These are phyloP conservation scores for Halictus rubicundus DNA, from an alignment of 1,140 invertebrate species.

Conservation along the genomic window DNA sequence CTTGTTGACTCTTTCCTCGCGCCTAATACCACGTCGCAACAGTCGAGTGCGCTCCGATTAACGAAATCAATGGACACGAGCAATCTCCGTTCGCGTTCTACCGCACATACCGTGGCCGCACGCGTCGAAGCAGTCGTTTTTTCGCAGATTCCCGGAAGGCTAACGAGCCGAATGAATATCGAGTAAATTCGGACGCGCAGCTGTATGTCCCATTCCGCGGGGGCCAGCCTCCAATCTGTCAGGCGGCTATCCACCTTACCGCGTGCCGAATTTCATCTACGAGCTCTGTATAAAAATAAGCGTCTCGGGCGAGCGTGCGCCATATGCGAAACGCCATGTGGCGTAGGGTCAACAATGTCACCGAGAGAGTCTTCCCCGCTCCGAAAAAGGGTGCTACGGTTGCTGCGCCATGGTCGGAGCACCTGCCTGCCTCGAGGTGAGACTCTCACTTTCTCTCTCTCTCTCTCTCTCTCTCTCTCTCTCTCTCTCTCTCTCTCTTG, in stretches of 20 bases:
- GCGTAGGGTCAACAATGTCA: conserved; percentile 64
- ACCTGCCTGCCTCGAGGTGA: conserved; percentile 65
- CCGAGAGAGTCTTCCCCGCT: conserved; percentile 30
- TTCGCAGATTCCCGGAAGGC: not conserved
- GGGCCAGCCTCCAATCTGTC: conserved; percentile 57
- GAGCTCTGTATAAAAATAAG: conserved; percentile 50
- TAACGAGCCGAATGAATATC: not conserved
- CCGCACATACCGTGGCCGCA: no score
- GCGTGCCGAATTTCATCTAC: conserved; percentile 57
- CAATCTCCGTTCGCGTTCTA: no score
- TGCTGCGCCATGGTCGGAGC: conserved; percentile 23
- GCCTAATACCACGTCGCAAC: no score
- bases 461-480: no score
- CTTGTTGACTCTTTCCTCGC: no score
- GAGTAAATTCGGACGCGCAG: conserved; percentile 48
- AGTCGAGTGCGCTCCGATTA: no score
- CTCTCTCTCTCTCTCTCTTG: no score
- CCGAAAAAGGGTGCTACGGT: conserved; percentile 26
- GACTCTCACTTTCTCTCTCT: no score
- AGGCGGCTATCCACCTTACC: conserved; percentile 27
- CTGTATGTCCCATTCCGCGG: conserved; percentile 43
- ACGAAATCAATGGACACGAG: no score
- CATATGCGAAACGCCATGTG: conserved; percentile 66
- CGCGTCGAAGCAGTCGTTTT: no score
- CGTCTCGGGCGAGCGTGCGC: conserved; percentile 33